Evolutionary conservation across 2,797 vertebrate genomes (phyloP), one percentile per base, ranked within the genome.

Genomic region (Lacerta agilis): DNA sequence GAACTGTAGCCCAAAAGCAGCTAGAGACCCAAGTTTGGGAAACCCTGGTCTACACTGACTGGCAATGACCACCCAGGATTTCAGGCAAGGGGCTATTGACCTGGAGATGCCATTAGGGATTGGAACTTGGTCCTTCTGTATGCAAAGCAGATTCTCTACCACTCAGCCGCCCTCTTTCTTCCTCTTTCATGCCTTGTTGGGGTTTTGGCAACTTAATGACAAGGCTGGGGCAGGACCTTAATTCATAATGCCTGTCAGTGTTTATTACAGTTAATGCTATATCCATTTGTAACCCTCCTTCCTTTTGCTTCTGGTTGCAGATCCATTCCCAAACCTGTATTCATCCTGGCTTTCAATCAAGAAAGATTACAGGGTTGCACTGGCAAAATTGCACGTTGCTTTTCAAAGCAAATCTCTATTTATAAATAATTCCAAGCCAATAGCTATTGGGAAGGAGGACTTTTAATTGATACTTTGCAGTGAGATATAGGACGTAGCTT

Each of bases 311-410:
- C 86, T 73, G 45, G 8, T 55, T 85, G 61, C 27, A 66, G 45
- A 58, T 71, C 15, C 77, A 86, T 79, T 61, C 49, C 25, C 49
- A 55, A 79, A 5, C 69, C 18, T 66, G 36, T 1, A 1, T 77
- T 33, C 64, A 88, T 80, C n/a, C 66, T 49, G 38, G 33, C 79
- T 77, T 78, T 80, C 69, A 75, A 79, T 88, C 29, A 76, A 81
- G 55, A 45, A 79, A 72, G 61, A 84, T 78, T 69, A 86, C 86
- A 88, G 55, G 85, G 11, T 55, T 11, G 43, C 67, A 33, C 15
- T 27, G 33, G 36, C n/a, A 86, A 80, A 89, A 81, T 0, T 84
- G 87, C 45, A 43, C 23, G 10, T 17, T 79, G 41, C 29, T 85
- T 82, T 80, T 88, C 69, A 81, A 82, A 85, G 25, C 15, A 25